Evolutionary conservation across 2,113 vertebrate species (phyloP), one percentile per base, ranked within the genome.

Genomic region (Gambusia affinis): DNA sequence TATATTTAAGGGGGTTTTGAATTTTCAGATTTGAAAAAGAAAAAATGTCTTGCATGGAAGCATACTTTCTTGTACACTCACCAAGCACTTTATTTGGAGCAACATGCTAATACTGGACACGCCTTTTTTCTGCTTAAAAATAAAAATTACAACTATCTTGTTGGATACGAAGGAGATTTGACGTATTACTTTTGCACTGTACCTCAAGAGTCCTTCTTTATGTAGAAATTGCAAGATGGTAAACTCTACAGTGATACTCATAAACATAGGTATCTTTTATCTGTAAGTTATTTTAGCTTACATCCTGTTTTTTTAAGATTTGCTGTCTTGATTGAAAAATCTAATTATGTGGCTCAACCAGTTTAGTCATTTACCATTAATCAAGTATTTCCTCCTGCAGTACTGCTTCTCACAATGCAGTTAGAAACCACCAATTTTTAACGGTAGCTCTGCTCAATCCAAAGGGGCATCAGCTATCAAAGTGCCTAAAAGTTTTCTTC

Each of bases 21-120:
- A 54, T n/a, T 51, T 68, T 15, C 14, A 68, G 33, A 75, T 29
- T 44, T 73, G 75, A 75, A 22, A 22, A 27, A 33, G 4, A 29
- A 51, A 30, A 60, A 76, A 67, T 62, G 29, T 67, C 5, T 68
- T 84, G 91, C 89, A 93, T 88, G 88, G 11, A 78, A 60, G 42
- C 67, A 39, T 30, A 68, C 30, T 81, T 30, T 61, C 33, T 64
- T 64, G 33, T 42, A 64, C 60, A 30, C 69, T 65, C 67, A 77
- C 47, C 62, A 27, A 71, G 67, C 67, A 71, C 62, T 71, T 77
- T 64, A 70, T 70, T 64, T 64, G 31, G n/a, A 64, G 42, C 60
- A 28, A n/a, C 30, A 30, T 15, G 8, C 19, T 28, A 3, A 39
- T 12, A 54, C 2, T 57, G 1, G 27, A 19, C 3, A 37, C 33